Conservation (phyloP, 64 coral and sea anemone genomes). For the Montipora efflorescens region DNA sequence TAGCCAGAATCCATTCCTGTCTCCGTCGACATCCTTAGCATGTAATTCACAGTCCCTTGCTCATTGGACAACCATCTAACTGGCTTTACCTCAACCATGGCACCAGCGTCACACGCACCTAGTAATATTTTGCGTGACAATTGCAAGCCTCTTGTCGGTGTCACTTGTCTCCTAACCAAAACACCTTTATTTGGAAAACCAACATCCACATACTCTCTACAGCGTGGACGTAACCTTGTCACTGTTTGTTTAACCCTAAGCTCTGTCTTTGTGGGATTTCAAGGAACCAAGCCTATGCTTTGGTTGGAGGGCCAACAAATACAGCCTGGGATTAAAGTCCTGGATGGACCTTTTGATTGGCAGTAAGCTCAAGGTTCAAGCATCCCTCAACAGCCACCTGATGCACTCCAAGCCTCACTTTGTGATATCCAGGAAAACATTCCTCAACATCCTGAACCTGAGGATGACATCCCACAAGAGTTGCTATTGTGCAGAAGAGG, state of each 20-base stretch:
- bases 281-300: neutral
- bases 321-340: slow-evolving; percentile 25
- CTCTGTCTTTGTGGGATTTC: too few species aligned
- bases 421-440: neutral
- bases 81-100: too few species aligned
- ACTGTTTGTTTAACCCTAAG: slow-evolving; percentile 1
- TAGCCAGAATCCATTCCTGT: too few species aligned
- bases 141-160: neutral
- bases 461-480: neutral
- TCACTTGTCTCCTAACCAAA: slow-evolving; percentile 35
- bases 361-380: neutral
- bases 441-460: neutral
- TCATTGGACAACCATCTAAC: neutral
- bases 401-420: neutral
- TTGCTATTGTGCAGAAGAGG: neutral
- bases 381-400: neutral
- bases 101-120: too few species aligned
- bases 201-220: neutral
- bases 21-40: neutral
- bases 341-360: slow-evolving; percentile 38
- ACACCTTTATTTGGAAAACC: neutral
- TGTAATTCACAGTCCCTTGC: slow-evolving; percentile 16
- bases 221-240: slow-evolving; percentile 49
- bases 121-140: neutral
- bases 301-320: slow-evolving; percentile 41